Conservation (phyloP, 2,888 invertebrate species). For the Malthinus flaveolus region DNA sequence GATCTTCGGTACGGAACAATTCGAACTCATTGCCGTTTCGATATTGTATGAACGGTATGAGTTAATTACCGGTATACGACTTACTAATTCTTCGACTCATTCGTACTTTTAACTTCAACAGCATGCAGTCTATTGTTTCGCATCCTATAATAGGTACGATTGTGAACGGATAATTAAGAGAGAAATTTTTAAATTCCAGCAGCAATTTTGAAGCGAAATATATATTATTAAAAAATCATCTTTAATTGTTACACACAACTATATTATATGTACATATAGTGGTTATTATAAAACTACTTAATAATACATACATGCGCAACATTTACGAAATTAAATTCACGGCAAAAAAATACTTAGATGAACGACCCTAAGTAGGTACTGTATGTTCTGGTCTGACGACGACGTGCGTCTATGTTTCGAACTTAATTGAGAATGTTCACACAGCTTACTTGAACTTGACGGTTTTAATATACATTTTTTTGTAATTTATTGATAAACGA, state of each 20-base stretch:
- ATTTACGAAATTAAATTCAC: neutral
- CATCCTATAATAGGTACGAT: no score
- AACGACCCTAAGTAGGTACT: constrained; percentile 15
- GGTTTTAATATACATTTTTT: constrained; percentile 9
- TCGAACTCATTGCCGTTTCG: no score
- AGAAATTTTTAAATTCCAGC: no score
- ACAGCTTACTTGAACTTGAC: constrained; percentile 21
- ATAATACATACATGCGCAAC: constrained; percentile 7
- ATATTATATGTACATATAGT: no score
- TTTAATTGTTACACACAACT: constrained; percentile 12
- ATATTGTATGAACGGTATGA: no score
- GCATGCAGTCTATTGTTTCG: no score
- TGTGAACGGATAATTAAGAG: no score
- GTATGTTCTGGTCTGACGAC: constrained; percentile 35
- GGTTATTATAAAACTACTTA: constrained; percentile 5
- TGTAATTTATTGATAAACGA: constrained; percentile 10
- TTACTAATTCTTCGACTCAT: no score
- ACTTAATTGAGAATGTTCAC: constrained; percentile 36
- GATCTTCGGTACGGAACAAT: no score
- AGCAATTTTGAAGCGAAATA: no score
- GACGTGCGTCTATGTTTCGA: constrained; percentile 32
- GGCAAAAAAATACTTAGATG: constrained; percentile 6
- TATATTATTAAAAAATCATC: constrained; percentile 13
- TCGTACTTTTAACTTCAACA: no score
- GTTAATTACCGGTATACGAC: no score